These are phyloP conservation scores for Hylomyscus alleni DNA, from an alignment of 2,797 vertebrate genomes.

Conservation along the genomic window DNA sequence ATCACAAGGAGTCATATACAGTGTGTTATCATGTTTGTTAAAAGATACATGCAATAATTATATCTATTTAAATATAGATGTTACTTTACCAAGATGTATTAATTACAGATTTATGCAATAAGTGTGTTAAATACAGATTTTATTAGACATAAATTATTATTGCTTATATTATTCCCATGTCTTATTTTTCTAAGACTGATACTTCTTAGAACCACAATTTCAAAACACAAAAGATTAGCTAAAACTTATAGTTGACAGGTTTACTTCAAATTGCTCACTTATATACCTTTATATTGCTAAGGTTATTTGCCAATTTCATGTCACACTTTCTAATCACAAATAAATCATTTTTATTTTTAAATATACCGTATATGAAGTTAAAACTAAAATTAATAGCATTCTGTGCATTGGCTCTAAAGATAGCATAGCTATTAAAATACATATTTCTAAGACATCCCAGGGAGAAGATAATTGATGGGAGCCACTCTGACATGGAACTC, in stretches of 20 bases:
- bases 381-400: conserved; percentile 36
- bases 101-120: not conserved
- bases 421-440: conserved; percentile 30
- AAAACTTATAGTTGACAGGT: conserved; percentile 28
- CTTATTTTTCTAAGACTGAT: not conserved
- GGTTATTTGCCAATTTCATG: conserved; percentile 14
- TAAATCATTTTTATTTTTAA: conserved; percentile 29
- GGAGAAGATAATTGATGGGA: conserved; percentile 62
- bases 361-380: conserved; percentile 36
- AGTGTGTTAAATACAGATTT: not conserved
- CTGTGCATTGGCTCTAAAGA: conserved; percentile 41
- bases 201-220: not conserved
- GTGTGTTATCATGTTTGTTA: not conserved
- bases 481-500: conserved; percentile 41
- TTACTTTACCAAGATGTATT: not conserved
- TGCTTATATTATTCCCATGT: not conserved
- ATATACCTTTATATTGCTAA: not conserved
- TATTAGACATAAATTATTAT: not conserved
- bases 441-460: conserved; percentile 51
- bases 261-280: conserved; percentile 37
- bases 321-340: not conserved
- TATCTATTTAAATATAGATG: not conserved
- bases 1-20: not conserved
- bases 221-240: not conserved
- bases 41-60: not conserved